phyloP scores from a whole-genome alignment of 2,888 invertebrate genomes.

The Chrysolina americana region DNA sequence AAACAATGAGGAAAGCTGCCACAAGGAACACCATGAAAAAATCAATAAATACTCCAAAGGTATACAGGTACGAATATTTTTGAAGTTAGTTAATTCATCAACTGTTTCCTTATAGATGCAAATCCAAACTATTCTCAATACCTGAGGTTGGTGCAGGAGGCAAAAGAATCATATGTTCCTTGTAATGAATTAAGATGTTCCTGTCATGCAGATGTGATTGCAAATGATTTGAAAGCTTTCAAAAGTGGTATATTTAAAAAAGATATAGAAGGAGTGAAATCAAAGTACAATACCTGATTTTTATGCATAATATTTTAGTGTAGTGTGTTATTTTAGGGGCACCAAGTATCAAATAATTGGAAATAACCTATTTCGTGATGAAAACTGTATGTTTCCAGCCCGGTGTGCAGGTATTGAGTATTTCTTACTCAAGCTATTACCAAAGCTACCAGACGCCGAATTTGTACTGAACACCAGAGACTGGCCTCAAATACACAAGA shows the following conservation, averaged over 20 bases:
- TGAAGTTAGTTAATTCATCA: neutral
- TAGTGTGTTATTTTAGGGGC: conserved; percentile 70
- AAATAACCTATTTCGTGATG: conserved; percentile 85
- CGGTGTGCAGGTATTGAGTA: conserved; percentile 93
- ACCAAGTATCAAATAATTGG: conserved; percentile 88
- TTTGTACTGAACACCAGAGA: conserved; percentile 91
- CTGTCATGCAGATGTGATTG: conserved; percentile 77
- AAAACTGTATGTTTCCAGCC: conserved; percentile 92
- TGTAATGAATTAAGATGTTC: conserved; percentile 76
- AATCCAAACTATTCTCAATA: conserved; percentile 69
- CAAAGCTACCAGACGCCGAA: conserved; percentile 86
- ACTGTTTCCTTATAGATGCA: conserved; percentile 64
- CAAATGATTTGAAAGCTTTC: conserved; percentile 80
- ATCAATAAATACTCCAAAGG: conserved; percentile 65
- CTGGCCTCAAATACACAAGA: conserved; percentile 88
- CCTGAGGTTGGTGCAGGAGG: conserved; percentile 70
- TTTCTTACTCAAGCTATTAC: conserved; percentile 81
- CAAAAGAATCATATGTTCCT: conserved; percentile 71
- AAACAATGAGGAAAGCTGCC: conserved; percentile 56
- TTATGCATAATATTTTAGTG: too few species aligned
- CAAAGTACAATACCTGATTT: conserved; percentile 60
- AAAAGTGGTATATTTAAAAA: conserved; percentile 79
- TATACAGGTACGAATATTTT: conserved; percentile 35
- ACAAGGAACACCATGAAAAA: conserved; percentile 53
- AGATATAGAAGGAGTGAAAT: conserved; percentile 74